Percentiles rank a stretch among this genome's conserved stretches.
Evolutionary conservation across 1,140 invertebrate species (phyloP).

Genomic region (Lamellibrachia luymesi): DNA sequence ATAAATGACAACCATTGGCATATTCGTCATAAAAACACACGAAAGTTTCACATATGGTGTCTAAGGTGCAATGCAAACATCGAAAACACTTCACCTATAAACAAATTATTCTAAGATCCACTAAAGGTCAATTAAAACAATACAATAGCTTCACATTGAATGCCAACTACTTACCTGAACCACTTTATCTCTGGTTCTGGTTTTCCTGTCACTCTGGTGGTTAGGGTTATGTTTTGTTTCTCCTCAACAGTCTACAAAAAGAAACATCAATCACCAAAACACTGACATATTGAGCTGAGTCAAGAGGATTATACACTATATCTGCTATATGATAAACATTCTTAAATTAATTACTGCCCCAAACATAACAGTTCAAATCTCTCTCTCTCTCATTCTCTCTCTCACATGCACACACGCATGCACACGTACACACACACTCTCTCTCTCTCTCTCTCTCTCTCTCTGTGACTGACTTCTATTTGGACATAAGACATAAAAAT

Average conservation of each 20-base stretch:
- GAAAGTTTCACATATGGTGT: too few relatives aligned
- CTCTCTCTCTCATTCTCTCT: background rate
- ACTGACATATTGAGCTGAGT: background rate
- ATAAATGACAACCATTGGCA: too few relatives aligned
- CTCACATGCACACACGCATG: too few relatives aligned
- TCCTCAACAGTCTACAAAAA: constrained; percentile 24
- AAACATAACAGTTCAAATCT: background rate
- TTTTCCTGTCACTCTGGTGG: constrained; percentile 35
- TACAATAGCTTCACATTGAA: background rate
- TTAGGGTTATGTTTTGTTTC: constrained; percentile 22
- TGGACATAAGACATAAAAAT: too few relatives aligned
- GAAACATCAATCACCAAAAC: background rate
- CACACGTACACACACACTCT: too few relatives aligned
- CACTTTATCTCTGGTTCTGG: constrained; percentile 51
- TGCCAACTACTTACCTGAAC: constrained; percentile 31
- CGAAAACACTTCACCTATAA: background rate
- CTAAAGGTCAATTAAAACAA: background rate
- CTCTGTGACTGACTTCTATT: too few relatives aligned
- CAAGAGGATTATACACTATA: background rate
- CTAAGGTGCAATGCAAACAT: background rate
- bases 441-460: too few relatives aligned
- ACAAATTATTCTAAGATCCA: background rate
- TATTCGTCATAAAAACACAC: too few relatives aligned
- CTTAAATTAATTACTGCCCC: background rate
- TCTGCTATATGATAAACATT: background rate